These are phyloP conservation scores for Contarinia nasturtii DNA, from an alignment of 1,140 invertebrate genomes.

Conservation along the genomic window DNA sequence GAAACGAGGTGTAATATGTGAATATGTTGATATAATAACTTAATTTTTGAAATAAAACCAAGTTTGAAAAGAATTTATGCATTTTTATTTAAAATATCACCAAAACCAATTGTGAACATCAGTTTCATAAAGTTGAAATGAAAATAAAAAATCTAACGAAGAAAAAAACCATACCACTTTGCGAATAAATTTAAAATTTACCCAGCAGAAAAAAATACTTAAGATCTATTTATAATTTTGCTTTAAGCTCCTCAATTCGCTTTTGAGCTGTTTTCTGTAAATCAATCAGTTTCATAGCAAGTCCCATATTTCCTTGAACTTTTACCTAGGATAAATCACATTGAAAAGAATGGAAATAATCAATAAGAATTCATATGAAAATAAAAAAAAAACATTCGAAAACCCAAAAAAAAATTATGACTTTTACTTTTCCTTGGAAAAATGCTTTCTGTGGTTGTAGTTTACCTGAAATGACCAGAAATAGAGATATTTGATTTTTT, in stretches of 20 bases:
- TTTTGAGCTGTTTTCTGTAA: conserved; percentile 51
- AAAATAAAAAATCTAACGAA: too few species aligned
- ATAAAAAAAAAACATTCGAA: too few species aligned
- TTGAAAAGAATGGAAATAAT: too few species aligned
- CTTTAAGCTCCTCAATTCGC: conserved; percentile 48
- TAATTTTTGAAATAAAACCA: background rate
- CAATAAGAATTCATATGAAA: too few species aligned
- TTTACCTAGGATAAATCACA: too few species aligned
- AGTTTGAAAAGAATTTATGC: background rate
- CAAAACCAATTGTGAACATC: background rate
- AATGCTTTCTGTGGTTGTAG: conserved; percentile 92
- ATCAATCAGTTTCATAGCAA: conserved; percentile 86
- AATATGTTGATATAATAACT: background rate
- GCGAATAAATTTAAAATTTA: background rate
- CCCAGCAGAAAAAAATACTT: background rate
- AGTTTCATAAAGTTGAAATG: too few species aligned
- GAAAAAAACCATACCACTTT: too few species aligned
- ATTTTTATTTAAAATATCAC: background rate
- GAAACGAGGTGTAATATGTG: background rate
- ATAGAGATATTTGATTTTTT: too few species aligned
- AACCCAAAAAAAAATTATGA: too few species aligned
- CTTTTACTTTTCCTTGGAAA: conserved; percentile 80
- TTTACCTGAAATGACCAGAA: conserved; percentile 53
- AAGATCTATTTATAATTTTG: conserved; percentile 42
- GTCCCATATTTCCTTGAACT: conserved; percentile 50